Conservation (phyloP, 2,113 vertebrate genomes). For the Otolemur garnettii region DNA sequence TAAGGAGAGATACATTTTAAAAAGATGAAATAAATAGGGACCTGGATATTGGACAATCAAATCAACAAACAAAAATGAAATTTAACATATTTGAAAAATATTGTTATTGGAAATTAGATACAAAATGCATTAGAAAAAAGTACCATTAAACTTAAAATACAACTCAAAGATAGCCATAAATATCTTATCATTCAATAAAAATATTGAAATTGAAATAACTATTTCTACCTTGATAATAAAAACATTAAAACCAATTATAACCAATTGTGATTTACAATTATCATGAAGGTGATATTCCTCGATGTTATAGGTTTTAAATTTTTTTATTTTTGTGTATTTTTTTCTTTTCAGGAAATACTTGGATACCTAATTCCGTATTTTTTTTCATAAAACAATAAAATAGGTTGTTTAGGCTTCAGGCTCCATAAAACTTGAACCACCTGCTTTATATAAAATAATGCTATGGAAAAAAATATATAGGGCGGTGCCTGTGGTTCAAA, state of each 20-base stretch:
- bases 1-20: background rate
- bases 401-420: background rate
- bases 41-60: background rate
- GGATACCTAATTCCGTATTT: background rate
- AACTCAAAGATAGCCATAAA: background rate
- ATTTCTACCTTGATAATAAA: background rate
- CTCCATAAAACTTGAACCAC: background rate
- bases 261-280: too few species aligned
- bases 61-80: background rate
- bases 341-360: background rate
- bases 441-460: background rate
- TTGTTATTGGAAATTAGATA: background rate
- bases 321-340: background rate
- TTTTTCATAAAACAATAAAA: background rate
- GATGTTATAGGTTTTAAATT: background rate
- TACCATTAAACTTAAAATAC: background rate
- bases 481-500: background rate
- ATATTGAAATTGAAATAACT: background rate
- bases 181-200: background rate
- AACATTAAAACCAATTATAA: background rate
- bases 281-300: background rate
- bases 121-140: background rate
- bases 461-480: background rate
- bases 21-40: background rate
- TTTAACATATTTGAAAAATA: background rate